Base-by-base conservation (phyloP, 2,113 vertebrate species). In the Festucalex cinctus region DNA sequence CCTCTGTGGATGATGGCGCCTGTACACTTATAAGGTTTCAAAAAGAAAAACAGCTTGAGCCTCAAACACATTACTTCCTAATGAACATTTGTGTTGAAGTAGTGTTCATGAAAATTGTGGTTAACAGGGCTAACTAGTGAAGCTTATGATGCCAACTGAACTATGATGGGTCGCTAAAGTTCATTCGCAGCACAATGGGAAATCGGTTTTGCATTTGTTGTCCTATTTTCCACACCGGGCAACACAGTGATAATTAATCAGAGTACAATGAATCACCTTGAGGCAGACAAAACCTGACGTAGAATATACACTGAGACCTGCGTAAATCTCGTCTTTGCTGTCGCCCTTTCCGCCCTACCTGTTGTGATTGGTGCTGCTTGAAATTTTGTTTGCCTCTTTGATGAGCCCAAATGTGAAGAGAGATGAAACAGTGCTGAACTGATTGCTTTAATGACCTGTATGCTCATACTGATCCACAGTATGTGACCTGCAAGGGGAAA, bases 371-470 rank as follows among this genome's bases (percentile, higher is more conserved):
- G 36, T 22, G 24, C 56, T 51, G 32, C 46, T 56, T 58, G 69
- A 8, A 62, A 58, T 66, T 68, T 64, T 26, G 46, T 63, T 39
- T 9, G 24, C 66, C 51, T 68, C 35, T 76, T 63, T 66, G 26
- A 76, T 65, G 22, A 74, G 46, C 41, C 44, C n/a, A 74, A 63
- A 76, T 73, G 35, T 3, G 10, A 0, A 9, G 16, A 62, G 67
- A 58, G 58, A 66, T 66, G 43, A 60, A 61, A 73, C 69, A 76
- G 39, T 65, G 46, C 37, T 37, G 65, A 80, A 49, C 53, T 68
- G 65, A 71, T 75, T 77, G 60, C 59, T 63, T 68, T 65, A 74
- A 85, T 85, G 66, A 78, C 73, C 59, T 68, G 59, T 17, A 70
- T 60, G 49, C 53, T 66, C 36, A 69, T 46, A 66, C 43, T 73